Base-by-base conservation (phyloP, 2,797 vertebrate genomes). In the Distichodus sexfasciatus region DNA sequence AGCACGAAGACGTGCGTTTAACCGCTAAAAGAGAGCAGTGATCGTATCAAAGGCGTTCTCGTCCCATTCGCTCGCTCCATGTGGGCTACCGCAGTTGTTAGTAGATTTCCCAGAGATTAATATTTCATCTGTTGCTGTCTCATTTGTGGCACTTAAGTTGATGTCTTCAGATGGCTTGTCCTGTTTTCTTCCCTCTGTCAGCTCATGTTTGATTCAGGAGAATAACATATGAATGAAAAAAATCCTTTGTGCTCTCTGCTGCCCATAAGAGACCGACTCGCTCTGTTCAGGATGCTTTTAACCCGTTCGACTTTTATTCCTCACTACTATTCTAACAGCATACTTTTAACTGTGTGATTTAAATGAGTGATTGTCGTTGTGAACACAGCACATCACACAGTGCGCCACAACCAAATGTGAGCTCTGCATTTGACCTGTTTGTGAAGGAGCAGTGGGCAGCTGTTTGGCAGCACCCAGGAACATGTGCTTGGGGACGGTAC, bases 21-120 rank as follows among this genome's bases (percentile, higher is more conserved):
- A 62, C 66, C 59, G 35, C 74, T 66, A 63, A 63, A 59, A 69
- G 59, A 43, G 44, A 55, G 47, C n/a, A n/a, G n/a, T n/a, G 74
- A 80, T 80, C 48, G 74, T 67, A 77, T 74, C 74, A 79, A 61
- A 75, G 59, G 48, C 60, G 60, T 53, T 14, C 40, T 40, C 40
- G 33, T 46, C 41, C 46, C 21, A 44, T 31, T 64, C 48, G 15
- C 40, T 40, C 40, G 33, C 46, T 38, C 46, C 21, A 44, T 31
- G 50, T 64, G 26, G 47, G 60, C 61, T 29, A 35, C 51, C 33
- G 46, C 46, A 54, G n/a, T 77, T 51, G 69, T 68, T 74, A 26
- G 14, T 15, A 60, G 46, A 50, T 64, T n/a, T 57, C 63, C 46
- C 55, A 66, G 68, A 71, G 76, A 70, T 60, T 59, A 47, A 54